These are phyloP conservation scores for Charina bottae DNA, from an alignment of 2,113 vertebrate species.

Conservation along the genomic window DNA sequence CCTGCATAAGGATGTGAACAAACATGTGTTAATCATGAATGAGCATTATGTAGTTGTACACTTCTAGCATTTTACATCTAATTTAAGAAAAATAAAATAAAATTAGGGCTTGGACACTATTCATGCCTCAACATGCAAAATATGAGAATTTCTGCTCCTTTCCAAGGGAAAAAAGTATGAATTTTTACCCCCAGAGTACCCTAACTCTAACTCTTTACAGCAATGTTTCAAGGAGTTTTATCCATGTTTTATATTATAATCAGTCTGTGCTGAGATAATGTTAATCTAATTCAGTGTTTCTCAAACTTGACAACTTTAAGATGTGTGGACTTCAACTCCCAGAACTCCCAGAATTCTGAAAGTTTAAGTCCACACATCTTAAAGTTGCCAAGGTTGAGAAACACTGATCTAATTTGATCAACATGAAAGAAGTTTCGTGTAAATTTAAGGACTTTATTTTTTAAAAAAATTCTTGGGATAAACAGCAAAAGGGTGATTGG, in stretches of 20 bases:
- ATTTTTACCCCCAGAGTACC: background rate
- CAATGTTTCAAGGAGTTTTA: background rate
- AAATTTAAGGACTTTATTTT: too few species aligned
- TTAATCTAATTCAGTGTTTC: background rate
- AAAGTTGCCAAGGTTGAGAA: too few species aligned
- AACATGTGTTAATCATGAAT: conserved; percentile 19
- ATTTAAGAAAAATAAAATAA: background rate
- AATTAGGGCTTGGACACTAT: background rate
- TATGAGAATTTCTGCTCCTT: background rate
- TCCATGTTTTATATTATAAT: background rate
- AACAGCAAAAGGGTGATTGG: too few species aligned
- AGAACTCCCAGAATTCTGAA: too few species aligned
- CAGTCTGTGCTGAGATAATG: background rate
- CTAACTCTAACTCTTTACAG: background rate
- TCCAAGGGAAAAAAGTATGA: background rate
- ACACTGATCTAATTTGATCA: background rate
- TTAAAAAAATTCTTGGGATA: too few species aligned
- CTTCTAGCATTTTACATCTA: background rate
- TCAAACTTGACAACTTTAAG: too few species aligned
- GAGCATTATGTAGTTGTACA: conserved; percentile 4
- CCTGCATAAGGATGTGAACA: background rate
- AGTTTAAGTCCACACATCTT: too few species aligned
- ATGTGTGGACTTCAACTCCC: too few species aligned
- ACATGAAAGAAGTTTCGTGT: too few species aligned
- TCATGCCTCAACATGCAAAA: conserved; percentile 1